Evolutionary conservation across 2,797 vertebrate species (phyloP).

Genomic region (Etheostoma nigrum): DNA sequence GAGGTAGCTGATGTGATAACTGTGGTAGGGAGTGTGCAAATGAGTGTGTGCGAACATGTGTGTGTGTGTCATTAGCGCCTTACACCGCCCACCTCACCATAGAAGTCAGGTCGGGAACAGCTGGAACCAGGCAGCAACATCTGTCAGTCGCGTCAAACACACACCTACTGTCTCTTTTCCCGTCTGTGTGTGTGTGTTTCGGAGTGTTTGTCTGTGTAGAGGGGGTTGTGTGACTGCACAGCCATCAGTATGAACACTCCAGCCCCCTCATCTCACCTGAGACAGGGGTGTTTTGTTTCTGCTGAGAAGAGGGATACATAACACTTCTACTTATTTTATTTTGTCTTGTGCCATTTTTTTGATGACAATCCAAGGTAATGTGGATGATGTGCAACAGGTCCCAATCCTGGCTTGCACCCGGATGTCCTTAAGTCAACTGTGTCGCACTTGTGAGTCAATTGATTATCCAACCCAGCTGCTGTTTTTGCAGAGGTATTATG

Average conservation of each 20-base stretch:
- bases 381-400: not conserved
- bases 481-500: slow-evolving; percentile 40
- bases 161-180: slow-evolving; percentile 42
- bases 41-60: slow-evolving; percentile 41
- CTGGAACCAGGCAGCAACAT: slow-evolving; percentile 66
- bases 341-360: no score
- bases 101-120: slow-evolving; percentile 62
- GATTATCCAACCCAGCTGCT: slow-evolving; percentile 13
- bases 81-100: slow-evolving; percentile 41
- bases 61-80: slow-evolving; percentile 58
- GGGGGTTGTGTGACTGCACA: slow-evolving; percentile 10
- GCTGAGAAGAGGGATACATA: slow-evolving; percentile 11
- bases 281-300: slow-evolving; percentile 43
- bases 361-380: not conserved
- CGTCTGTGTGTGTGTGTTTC: slow-evolving; percentile 16
- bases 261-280: not conserved
- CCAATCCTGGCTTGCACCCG: not conserved
- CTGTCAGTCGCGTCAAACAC: slow-evolving; percentile 61
- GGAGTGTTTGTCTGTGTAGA: slow-evolving; percentile 7
- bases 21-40: slow-evolving; percentile 41
- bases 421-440: not conserved
- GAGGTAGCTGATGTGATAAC: slow-evolving; percentile 40
- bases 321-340: no score
- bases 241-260: slow-evolving; percentile 7
- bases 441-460: not conserved